These are phyloP conservation scores for Notodonta ziczac DNA, from an alignment of 2,888 invertebrate genomes.

Conservation along the genomic window DNA sequence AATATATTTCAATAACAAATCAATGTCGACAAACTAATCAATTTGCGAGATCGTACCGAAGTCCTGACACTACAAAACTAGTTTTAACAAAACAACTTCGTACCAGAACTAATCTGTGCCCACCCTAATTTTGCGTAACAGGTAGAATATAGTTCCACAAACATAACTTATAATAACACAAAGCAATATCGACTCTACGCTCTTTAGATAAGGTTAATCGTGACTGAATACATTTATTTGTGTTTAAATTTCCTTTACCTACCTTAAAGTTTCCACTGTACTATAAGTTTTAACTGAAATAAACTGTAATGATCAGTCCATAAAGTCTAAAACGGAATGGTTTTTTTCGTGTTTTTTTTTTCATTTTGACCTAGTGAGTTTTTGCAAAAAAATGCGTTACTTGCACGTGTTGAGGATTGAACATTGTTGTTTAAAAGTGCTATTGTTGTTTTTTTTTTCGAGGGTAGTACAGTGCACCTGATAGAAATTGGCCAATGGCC, in stretches of 20 bases:
- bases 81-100: slow-evolving; percentile 47
- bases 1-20: not conserved
- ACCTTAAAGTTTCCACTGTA: not conserved
- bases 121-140: slow-evolving; percentile 59
- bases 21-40: slow-evolving; percentile 25
- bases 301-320: not conserved
- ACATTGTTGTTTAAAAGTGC: slow-evolving; percentile 37
- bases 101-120: slow-evolving; percentile 37
- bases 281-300: not conserved
- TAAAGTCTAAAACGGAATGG: slow-evolving; percentile 6
- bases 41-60: slow-evolving; percentile 33
- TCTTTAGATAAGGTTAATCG: not conserved
- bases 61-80: slow-evolving; percentile 33
- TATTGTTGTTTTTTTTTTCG: slow-evolving; percentile 38
- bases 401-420: slow-evolving; percentile 53
- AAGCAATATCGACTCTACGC: slow-evolving; percentile 14
- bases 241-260: not conserved
- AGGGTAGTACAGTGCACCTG: slow-evolving; percentile 25
- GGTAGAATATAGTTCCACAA: slow-evolving; percentile 46
- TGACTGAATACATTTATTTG: slow-evolving; percentile 13
- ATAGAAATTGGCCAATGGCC: slow-evolving; percentile 18
- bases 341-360: slow-evolving; percentile 29
- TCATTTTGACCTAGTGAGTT: slow-evolving; percentile 45
- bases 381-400: slow-evolving; percentile 46
- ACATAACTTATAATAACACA: not conserved